Evolutionary conservation across 2,888 invertebrate genomes (phyloP), one percentile per base, ranked within the genome.

Genomic region (Eubasilissa splendida): DNA sequence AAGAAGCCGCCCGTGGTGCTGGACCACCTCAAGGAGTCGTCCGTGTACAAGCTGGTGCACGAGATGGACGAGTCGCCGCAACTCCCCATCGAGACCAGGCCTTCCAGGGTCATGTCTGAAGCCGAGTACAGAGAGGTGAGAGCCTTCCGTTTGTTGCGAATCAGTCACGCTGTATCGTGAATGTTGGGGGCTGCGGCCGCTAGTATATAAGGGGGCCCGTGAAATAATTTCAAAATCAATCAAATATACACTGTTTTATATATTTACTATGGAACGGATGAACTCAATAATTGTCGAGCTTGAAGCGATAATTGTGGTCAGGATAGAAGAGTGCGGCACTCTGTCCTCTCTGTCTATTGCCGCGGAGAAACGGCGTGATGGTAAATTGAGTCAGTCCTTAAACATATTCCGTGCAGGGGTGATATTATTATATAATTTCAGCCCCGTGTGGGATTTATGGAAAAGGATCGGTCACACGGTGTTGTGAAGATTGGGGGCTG

Each of bases 31-130:
- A 93, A 95, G 88, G 91, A 93, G 85, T 96, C 96, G 80, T 95
- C 95, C 87, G 95, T 95, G 5, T 96, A 94, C 88, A 94, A 94
- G 87, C 89, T 96, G 87, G 91, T 96, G 81, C 96, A 96, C 89
- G 93, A 95, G 85, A 92, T 94, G 92, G 94, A 94, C 84, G 91
- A 92, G 84, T 90, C 91, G 80, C 94, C 95, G 53, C 87, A 89
- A 84, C 92, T 91, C 86, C 93, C 94, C 84, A 94, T 95, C 85
- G 93, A 93, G 83, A 91, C 92, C 83, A 68, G 85, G 87, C 10
- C 78, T 12, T 53, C 87, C 86, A 0, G 87, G 89, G 0, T 76
- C 11, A 93, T 94, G 60, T 92, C 95, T 14, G 95, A 94, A 84
- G 92, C 93, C 84, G 95, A 95, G 56, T 90, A 89, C 75, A 87